phyloP scores from a whole-genome alignment of 2,888 invertebrate species.

The Heterodera filipjevi region DNA sequence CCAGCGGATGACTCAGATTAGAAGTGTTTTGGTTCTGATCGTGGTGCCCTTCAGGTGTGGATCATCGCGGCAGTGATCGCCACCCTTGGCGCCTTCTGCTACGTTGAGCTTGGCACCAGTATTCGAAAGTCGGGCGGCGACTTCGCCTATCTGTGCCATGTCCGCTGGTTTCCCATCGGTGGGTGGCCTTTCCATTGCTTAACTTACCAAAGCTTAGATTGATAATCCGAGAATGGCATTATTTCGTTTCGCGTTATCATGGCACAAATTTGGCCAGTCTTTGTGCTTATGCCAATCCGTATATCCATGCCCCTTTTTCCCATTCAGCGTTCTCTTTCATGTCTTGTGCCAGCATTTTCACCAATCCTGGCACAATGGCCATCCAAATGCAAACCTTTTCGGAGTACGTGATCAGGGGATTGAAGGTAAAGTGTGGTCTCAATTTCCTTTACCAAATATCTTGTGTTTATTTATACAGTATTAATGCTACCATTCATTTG shows the following conservation, averaged over 20 bases:
- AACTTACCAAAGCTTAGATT: background rate
- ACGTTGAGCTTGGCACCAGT: constrained; percentile 86
- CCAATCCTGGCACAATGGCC: constrained; percentile 62
- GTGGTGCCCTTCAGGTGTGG: constrained; percentile 79
- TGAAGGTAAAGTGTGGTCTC: constrained; percentile 12
- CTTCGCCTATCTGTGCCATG: constrained; percentile 58
- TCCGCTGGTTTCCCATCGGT: constrained; percentile 51
- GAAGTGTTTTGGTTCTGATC: too few species aligned
- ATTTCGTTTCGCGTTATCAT: background rate
- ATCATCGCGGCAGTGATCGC: constrained; percentile 78
- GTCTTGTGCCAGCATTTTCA: constrained; percentile 58
- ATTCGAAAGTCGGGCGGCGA: constrained; percentile 71
- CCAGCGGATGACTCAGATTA: too few species aligned
- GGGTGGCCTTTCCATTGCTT: background rate
- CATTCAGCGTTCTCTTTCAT: constrained; percentile 53
- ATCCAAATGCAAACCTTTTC: constrained; percentile 56
- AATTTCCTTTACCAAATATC: background rate
- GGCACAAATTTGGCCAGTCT: background rate
- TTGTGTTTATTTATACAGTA: background rate
- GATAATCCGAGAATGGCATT: background rate
- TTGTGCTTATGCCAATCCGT: background rate
- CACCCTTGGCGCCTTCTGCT: constrained; percentile 83
- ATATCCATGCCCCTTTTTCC: background rate
- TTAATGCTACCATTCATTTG: too few species aligned
- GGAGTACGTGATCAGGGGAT: constrained; percentile 24